Conservation (phyloP, 2,888 invertebrate species). For the Cephus sareptanus region DNA sequence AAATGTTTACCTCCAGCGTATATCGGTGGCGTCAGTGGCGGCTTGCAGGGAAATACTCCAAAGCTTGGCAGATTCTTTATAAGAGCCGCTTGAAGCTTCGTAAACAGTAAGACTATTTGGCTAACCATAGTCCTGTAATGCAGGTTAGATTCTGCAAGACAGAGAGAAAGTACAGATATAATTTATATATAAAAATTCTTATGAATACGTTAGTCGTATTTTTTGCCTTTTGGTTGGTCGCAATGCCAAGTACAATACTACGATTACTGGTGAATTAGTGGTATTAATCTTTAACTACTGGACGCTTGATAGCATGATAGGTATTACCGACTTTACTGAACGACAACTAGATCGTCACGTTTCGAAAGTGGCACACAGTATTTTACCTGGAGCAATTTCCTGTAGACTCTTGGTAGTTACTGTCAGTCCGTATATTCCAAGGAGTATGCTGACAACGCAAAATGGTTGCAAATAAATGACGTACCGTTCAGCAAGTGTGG, state of each 20-base stretch:
- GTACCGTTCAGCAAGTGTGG: slow-evolving; percentile 42
- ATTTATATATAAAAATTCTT: background rate
- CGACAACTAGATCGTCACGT: background rate
- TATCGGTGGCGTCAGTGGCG: slow-evolving; percentile 74
- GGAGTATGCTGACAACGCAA: slow-evolving; percentile 73
- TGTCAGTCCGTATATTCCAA: slow-evolving; percentile 77
- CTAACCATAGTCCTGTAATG: slow-evolving; percentile 66
- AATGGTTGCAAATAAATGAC: slow-evolving; percentile 74
- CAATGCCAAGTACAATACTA: background rate
- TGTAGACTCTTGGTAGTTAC: slow-evolving; percentile 72
- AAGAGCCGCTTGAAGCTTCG: slow-evolving; percentile 75
- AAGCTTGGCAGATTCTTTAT: slow-evolving; percentile 71
- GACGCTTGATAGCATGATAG: background rate
- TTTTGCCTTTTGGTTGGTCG: background rate
- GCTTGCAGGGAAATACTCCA: slow-evolving; percentile 72
- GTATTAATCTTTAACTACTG: background rate
- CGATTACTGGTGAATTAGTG: background rate
- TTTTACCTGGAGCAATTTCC: slow-evolving; percentile 60
- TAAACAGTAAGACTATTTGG: slow-evolving; percentile 75
- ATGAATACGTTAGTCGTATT: background rate
- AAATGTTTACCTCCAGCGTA: slow-evolving; percentile 73
- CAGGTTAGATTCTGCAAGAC: slow-evolving; percentile 54
- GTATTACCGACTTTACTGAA: background rate
- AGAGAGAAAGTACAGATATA: slow-evolving; percentile 20
- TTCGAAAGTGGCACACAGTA: background rate